Conservation (phyloP, 2,888 invertebrate species). For the Deroplatys truncata region DNA sequence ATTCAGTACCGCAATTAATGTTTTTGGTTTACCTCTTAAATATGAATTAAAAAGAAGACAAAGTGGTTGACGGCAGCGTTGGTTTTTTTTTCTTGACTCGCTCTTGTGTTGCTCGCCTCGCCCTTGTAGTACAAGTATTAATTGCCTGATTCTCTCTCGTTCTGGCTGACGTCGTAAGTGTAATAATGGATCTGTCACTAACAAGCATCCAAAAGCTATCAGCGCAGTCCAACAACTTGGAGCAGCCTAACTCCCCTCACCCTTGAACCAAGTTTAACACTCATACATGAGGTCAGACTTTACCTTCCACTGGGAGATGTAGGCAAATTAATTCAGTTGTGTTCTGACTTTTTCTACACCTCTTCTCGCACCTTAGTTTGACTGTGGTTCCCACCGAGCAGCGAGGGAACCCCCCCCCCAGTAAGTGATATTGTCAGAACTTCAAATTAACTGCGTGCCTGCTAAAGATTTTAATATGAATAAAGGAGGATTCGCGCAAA, state of each 20-base stretch:
- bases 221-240: neutral
- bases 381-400: neutral
- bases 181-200: constrained; percentile 10
- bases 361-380: neutral
- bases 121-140: neutral
- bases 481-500: neutral
- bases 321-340: neutral
- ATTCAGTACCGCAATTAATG: too few relatives aligned
- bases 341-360: neutral
- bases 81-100: neutral
- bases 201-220: neutral
- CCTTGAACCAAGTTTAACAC: neutral
- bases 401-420: too few relatives aligned
- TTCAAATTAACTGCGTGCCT: neutral
- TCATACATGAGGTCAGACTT: constrained; percentile 1
- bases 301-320: neutral
- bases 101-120: neutral
- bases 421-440: neutral
- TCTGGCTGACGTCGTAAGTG: neutral
- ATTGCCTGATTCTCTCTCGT: neutral
- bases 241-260: neutral
- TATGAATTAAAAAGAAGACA: too few relatives aligned
- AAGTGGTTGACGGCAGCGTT: too few relatives aligned
- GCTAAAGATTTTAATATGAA: neutral
- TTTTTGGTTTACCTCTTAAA: too few relatives aligned